These are phyloP conservation scores for Setipinna tenuifilis DNA, from an alignment of 2,797 vertebrate genomes.

Conservation along the genomic window DNA sequence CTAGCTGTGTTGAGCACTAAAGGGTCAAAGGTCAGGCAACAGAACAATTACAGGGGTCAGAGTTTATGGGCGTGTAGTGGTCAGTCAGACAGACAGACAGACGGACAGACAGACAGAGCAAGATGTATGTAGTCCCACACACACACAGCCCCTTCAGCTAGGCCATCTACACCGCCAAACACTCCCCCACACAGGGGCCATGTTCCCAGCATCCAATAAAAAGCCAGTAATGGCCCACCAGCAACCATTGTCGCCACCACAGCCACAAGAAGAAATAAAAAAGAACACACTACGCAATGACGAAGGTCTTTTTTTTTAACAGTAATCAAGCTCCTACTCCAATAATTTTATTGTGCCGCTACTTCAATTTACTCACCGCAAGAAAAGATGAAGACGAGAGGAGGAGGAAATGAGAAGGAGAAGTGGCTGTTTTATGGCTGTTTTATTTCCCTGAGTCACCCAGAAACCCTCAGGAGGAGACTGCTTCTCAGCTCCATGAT, in stretches of 20 bases:
- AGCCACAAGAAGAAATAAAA: not conserved
- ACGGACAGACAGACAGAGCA: no score
- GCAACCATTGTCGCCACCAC: not conserved
- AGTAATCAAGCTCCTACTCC: not conserved
- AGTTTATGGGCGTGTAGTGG: conserved; percentile 44
- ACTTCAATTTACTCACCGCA: not conserved
- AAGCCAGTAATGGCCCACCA: not conserved
- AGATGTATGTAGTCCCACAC: not conserved
- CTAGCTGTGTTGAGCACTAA: conserved; percentile 18
- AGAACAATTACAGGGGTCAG: conserved; percentile 56
- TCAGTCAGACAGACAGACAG: conserved; percentile 15
- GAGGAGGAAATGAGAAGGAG: not conserved
- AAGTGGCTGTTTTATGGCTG: not conserved
- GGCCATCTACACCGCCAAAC: not conserved
- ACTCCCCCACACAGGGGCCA: not conserved
- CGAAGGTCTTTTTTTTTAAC: not conserved
- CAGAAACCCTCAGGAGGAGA: conserved; percentile 32
- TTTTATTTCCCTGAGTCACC: conserved; percentile 43
- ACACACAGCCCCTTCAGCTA: not conserved
- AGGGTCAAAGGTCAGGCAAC: conserved; percentile 51
- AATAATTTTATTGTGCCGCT: not conserved
- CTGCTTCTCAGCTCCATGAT: conserved; percentile 46
- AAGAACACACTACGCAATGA: not conserved
- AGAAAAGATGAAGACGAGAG: not conserved
- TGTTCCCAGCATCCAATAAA: not conserved